A percentile compares a stretch with the other conserved stretches of the same genome.
Evolutionary conservation across 2,113 vertebrate genomes (phyloP).

Genomic region (Scomber colias): DNA sequence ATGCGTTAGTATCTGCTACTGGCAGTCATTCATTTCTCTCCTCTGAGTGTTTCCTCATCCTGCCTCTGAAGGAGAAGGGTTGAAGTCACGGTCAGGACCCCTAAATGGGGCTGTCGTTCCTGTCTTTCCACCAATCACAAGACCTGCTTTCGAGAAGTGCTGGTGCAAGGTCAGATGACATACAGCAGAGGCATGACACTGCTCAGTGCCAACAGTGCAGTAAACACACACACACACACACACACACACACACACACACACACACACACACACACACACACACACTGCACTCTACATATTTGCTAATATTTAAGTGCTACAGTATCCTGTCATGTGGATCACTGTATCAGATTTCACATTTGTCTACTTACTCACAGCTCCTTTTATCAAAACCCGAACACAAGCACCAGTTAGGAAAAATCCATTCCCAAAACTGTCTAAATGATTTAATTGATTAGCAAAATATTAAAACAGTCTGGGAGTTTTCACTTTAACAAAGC

Average conservation of each 20-base stretch:
- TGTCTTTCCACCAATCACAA: slow-evolving; percentile 71
- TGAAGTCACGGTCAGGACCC: slow-evolving; percentile 82
- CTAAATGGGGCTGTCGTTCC: slow-evolving; percentile 44
- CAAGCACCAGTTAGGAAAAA: slow-evolving; percentile 34
- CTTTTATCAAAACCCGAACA: slow-evolving; percentile 32
- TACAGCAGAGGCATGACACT: slow-evolving; percentile 63
- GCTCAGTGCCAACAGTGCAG: slow-evolving; percentile 52
- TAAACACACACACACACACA: not conserved
- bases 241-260: slow-evolving; percentile 4
- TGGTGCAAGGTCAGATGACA: slow-evolving; percentile 70
- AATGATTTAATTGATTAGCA: slow-evolving; percentile 36
- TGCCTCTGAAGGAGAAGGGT: slow-evolving; percentile 65
- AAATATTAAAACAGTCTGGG: slow-evolving; percentile 9
- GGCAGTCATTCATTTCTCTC: slow-evolving; percentile 59
- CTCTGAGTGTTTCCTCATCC: slow-evolving; percentile 54
- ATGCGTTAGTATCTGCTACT: slow-evolving; percentile 71
- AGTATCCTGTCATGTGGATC: slow-evolving; percentile 61
- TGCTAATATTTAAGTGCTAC: slow-evolving; percentile 36
- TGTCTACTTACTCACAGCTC: slow-evolving; percentile 55
- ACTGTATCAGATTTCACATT: slow-evolving; percentile 59
- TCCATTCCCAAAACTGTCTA: slow-evolving; percentile 28
- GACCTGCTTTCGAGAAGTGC: slow-evolving; percentile 56
- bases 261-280: slow-evolving; percentile 19
- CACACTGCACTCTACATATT: slow-evolving; percentile 37
- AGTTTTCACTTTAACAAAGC: slow-evolving; percentile 18